These are phyloP conservation scores for Desoria tigrina DNA, from an alignment of 2,888 invertebrate genomes.

Conservation along the genomic window DNA sequence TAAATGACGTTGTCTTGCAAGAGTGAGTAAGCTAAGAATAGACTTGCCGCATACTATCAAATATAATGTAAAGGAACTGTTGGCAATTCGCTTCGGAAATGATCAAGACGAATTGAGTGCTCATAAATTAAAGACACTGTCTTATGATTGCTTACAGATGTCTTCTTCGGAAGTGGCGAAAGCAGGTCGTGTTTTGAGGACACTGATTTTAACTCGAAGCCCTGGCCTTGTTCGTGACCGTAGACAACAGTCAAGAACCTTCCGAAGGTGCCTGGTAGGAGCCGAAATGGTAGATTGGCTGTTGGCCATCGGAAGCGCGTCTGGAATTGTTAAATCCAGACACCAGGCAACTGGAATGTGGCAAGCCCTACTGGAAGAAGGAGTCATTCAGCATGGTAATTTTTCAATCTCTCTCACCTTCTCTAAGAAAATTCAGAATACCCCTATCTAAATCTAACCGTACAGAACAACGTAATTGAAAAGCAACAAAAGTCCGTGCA, in stretches of 20 bases:
- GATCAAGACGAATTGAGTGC: too few species aligned
- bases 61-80: too few species aligned
- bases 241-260: constrained; percentile 57
- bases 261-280: constrained; percentile 65
- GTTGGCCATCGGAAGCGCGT: constrained; percentile 62
- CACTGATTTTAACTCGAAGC: constrained; percentile 65
- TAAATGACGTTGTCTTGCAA: too few species aligned
- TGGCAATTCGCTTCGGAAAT: too few species aligned
- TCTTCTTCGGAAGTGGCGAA: constrained; percentile 69
- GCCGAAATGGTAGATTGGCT: constrained; percentile 81
- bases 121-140: too few species aligned
- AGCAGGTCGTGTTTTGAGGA: constrained; percentile 71
- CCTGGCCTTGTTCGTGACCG: constrained; percentile 67
- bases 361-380: constrained; percentile 79
- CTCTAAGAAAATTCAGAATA: too few species aligned
- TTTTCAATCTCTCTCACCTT: constrained; percentile 26
- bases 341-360: constrained; percentile 78
- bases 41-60: too few species aligned
- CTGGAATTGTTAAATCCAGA: constrained; percentile 58
- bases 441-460: too few species aligned
- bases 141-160: too few species aligned
- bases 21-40: too few species aligned
- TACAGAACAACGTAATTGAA: background rate
- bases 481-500: too few species aligned
- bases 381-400: constrained; percentile 73